A percentile compares a stretch with the other conserved stretches of the same genome.
Evolutionary conservation across 1,140 invertebrate species (phyloP).

Genomic region (Melitaea cinxia): DNA sequence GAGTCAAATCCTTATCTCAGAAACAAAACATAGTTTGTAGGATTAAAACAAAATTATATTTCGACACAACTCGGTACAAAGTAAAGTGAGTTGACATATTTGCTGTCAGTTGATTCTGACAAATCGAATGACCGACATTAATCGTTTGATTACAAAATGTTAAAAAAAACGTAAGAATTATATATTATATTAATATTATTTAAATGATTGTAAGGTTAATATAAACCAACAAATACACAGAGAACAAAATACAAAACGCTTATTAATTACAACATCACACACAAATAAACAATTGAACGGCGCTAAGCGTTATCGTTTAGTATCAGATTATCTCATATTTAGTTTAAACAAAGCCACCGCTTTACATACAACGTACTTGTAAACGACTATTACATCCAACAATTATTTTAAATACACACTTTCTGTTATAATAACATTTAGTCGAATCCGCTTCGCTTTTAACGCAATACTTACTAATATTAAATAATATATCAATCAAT

Average conservation of each 20-base stretch:
- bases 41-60: too few relatives aligned
- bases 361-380: constrained; percentile 23
- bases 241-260: background rate
- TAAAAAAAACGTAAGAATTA: too few relatives aligned
- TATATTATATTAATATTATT: too few relatives aligned
- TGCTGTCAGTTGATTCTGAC: too few relatives aligned
- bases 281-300: constrained; percentile 26
- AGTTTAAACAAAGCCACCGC: constrained; percentile 18
- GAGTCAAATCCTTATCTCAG: too few relatives aligned
- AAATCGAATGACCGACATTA: too few relatives aligned
- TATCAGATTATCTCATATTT: constrained; percentile 28
- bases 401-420: constrained; percentile 30
- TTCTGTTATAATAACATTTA: constrained; percentile 34
- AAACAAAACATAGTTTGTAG: too few relatives aligned
- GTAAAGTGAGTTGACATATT: too few relatives aligned
- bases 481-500: background rate
- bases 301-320: constrained; percentile 11
- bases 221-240: too few relatives aligned
- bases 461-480: constrained; percentile 18
- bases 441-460: constrained; percentile 26
- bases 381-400: constrained; percentile 27
- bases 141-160: too few relatives aligned
- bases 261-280: constrained; percentile 6
- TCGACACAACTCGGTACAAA: too few relatives aligned
- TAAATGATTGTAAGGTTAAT: too few relatives aligned